Conservation (phyloP, 2,113 vertebrate species). For the Cheirogaleus medius region DNA sequence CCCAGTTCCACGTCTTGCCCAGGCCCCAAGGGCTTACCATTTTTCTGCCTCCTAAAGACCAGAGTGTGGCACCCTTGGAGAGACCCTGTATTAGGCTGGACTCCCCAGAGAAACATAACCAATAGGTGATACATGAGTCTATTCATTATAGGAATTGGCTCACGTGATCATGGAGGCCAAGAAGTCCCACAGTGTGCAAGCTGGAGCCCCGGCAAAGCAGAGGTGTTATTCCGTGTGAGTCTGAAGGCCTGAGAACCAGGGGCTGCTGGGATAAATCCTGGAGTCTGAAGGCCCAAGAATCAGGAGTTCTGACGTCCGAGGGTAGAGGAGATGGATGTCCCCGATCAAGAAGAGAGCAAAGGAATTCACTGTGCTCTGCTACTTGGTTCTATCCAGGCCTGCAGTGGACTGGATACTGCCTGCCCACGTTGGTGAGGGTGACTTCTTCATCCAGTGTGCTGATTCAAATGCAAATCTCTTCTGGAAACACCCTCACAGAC, state of each 20-base stretch:
- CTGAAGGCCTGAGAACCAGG: not conserved
- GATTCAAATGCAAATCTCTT: not conserved
- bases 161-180: not conserved
- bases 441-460: not conserved
- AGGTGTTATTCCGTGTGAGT: not conserved
- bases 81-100: not conserved
- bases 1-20: not conserved
- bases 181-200: not conserved
- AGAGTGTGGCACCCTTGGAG: not conserved
- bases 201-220: not conserved
- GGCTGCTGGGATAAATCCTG: not conserved
- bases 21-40: not conserved
- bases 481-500: not conserved
- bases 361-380: not conserved
- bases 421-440: not conserved
- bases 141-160: not conserved
- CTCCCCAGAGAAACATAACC: not conserved
- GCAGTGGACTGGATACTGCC: not conserved
- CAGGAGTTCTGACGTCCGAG: not conserved
- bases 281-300: not conserved
- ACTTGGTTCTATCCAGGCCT: not conserved
- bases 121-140: too few species aligned
- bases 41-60: not conserved
- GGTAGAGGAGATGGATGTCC: not conserved
- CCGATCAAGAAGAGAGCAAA: not conserved